phyloP scores from a whole-genome alignment of 2,797 vertebrate genomes.

The Babyrousa celebensis region DNA sequence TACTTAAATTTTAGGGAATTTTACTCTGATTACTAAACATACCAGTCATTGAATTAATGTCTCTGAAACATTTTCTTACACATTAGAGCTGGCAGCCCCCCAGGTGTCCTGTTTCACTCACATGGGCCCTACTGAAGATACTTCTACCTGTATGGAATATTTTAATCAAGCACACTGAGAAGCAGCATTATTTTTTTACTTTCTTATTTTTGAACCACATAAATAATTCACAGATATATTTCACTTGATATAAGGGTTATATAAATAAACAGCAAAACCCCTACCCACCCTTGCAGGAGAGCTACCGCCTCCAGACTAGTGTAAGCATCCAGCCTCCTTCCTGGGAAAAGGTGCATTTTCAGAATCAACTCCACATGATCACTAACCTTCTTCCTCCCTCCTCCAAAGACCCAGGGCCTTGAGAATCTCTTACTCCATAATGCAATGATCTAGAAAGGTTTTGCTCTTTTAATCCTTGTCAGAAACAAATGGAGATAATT shows the following conservation, averaged over 20 bases:
- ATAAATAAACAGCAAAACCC: neutral
- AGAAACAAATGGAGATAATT: constrained; percentile 45
- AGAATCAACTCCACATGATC: neutral
- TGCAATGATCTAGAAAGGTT: neutral
- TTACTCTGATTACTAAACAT: constrained; percentile 62
- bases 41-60: constrained; percentile 44
- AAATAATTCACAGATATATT: constrained; percentile 19
- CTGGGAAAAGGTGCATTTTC: neutral
- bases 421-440: neutral
- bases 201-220: constrained; percentile 4
- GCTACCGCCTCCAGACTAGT: neutral
- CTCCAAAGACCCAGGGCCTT: neutral
- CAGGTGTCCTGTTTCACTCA: neutral
- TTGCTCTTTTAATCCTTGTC: constrained; percentile 35
- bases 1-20: constrained; percentile 66
- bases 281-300: neutral
- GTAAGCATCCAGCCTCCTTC: neutral
- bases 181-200: neutral
- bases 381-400: neutral
- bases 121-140: neutral
- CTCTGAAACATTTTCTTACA: constrained; percentile 52
- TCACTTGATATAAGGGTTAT: neutral
- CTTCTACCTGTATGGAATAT: neutral
- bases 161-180: neutral
- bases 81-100: neutral